Conservation (phyloP, 2,797 vertebrate species). For the Leucoraja ocellata region DNA sequence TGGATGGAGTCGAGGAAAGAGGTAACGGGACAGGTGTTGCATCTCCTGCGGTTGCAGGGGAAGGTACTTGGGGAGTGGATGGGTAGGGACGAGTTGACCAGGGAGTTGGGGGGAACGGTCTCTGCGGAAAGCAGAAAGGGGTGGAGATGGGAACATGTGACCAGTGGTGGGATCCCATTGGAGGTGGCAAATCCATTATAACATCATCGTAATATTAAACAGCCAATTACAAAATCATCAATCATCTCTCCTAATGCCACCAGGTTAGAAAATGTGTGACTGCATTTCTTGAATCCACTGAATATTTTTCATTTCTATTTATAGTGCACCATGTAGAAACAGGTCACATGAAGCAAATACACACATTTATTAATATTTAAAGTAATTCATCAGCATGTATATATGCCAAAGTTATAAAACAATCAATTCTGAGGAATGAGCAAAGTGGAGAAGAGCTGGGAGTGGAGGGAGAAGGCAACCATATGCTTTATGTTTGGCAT, state of each 20-base stretch:
- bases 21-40: no score
- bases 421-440: neutral
- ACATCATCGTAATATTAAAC: no score
- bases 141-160: no score
- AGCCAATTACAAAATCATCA: constrained; percentile 8
- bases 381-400: neutral
- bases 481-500: neutral
- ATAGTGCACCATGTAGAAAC: neutral
- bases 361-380: neutral
- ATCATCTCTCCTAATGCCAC: neutral
- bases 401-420: neutral
- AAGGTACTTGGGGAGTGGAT: no score
- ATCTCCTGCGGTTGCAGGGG: no score
- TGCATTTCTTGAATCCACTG: neutral
- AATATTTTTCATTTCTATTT: neutral
- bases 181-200: neutral
- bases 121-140: no score
- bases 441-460: no score
- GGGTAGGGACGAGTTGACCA: no score
- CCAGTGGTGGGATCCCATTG: no score
- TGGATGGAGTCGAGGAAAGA: no score
- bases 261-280: neutral
- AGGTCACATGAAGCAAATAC: neutral
- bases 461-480: neutral
- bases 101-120: no score